phyloP scores from a whole-genome alignment of 2,113 vertebrate genomes.

The Pelecanoides urinatrix region DNA sequence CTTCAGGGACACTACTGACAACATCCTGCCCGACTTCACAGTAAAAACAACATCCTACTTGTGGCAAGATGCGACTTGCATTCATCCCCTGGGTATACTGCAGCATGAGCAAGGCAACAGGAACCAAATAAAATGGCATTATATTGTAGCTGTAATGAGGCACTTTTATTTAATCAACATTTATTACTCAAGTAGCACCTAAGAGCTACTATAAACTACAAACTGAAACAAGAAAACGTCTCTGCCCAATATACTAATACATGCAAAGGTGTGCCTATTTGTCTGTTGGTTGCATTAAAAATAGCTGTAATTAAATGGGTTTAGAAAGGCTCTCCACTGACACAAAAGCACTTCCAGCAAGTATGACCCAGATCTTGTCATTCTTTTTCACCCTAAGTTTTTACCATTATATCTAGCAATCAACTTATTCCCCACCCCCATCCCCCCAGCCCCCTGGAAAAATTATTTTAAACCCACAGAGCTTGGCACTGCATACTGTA shows the following conservation, averaged over 20 bases:
- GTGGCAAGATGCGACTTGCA: not conserved
- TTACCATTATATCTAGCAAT: not conserved
- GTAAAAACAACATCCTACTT: not conserved
- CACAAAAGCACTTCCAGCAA: not conserved
- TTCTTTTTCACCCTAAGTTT: not conserved
- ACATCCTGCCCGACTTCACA: not conserved
- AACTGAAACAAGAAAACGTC: not conserved
- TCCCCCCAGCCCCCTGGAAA: too few species aligned
- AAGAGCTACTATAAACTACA: not conserved
- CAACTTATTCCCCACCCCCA: not conserved
- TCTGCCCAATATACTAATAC: not conserved
- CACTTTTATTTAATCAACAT: not conserved
- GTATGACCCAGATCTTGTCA: not conserved
- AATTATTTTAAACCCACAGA: not conserved
- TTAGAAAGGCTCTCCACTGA: not conserved
- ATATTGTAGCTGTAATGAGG: not conserved
- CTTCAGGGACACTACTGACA: constrained; percentile 8
- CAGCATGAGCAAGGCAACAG: not conserved
- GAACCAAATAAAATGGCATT: not conserved
- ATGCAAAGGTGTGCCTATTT: not conserved
- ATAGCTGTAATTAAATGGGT: not conserved
- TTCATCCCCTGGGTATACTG: not conserved
- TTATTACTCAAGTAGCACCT: not conserved
- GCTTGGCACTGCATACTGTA: not conserved
- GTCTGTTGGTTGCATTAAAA: not conserved